phyloP scores from a whole-genome alignment of 64 coral and sea anemone genomes.

The Stichodactyla mertensii region DNA sequence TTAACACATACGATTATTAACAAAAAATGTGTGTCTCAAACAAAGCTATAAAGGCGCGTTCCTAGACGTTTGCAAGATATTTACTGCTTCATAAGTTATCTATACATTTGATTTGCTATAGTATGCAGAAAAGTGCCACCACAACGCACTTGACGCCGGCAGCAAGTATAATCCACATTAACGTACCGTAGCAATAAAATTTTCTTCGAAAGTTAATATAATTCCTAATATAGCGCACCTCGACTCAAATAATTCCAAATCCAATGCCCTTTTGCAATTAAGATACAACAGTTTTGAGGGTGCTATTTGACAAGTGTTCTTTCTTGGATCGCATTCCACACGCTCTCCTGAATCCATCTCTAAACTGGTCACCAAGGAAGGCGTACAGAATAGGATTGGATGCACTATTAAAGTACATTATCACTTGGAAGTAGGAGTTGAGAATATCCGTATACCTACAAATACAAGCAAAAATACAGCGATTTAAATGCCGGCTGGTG shows the following conservation, averaged over 20 bases:
- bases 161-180: too few species aligned
- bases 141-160: too few species aligned
- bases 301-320: not conserved
- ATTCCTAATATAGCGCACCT: not conserved
- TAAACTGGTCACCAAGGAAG: slow-evolving; percentile 82
- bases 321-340: slow-evolving; percentile 18
- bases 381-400: slow-evolving; percentile 85
- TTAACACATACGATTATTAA: too few species aligned
- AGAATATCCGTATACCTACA: not conserved
- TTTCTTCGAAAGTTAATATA: not conserved
- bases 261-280: not conserved
- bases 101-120: too few species aligned
- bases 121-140: too few species aligned
- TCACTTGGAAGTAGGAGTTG: slow-evolving; percentile 66
- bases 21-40: too few species aligned
- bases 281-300: not conserved
- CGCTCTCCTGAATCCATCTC: slow-evolving; percentile 76
- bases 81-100: too few species aligned
- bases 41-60: too few species aligned
- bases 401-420: slow-evolving; percentile 83
- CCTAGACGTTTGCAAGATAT: too few species aligned
- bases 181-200: not conserved
- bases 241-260: not conserved
- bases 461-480: slow-evolving; percentile 2
- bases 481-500: not conserved